Conservation (phyloP, 2,113 vertebrate genomes). For the Myotis davidii region DNA sequence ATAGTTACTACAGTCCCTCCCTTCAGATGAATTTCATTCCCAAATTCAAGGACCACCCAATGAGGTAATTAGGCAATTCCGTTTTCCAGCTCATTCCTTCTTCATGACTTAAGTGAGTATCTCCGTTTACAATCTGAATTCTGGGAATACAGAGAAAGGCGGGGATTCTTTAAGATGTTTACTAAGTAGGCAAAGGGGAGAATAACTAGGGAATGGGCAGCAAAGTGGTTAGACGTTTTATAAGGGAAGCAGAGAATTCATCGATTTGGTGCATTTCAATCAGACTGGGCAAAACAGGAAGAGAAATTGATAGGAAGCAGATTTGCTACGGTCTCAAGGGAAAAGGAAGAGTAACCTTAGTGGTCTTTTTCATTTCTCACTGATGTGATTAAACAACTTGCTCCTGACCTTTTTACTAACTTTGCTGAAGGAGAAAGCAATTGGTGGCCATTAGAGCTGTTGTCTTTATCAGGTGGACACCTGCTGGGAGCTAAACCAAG, state of each 20-base stretch:
- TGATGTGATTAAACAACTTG: slow-evolving; percentile 54
- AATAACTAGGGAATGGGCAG: background rate
- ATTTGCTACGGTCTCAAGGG: background rate
- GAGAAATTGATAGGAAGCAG: background rate
- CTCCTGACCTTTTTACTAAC: background rate
- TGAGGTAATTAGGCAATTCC: background rate
- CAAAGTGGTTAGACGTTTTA: background rate
- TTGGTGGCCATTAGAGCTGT: background rate
- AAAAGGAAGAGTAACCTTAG: background rate
- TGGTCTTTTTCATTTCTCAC: slow-evolving; percentile 30
- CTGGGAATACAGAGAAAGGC: slow-evolving; percentile 5
- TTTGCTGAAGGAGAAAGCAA: slow-evolving; percentile 47
- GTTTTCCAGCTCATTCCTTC: slow-evolving; percentile 41
- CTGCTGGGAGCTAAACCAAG: slow-evolving; percentile 21
- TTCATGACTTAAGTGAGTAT: background rate
- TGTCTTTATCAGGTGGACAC: slow-evolving; percentile 15
- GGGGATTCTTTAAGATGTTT: background rate
- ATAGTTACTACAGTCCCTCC: background rate
- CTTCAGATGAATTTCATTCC: background rate
- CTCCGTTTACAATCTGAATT: background rate
- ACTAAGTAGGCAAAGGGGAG: background rate
- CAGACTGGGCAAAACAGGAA: background rate
- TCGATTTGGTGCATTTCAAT: background rate
- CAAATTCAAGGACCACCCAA: slow-evolving; percentile 50
- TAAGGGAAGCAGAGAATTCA: background rate